Base-by-base conservation (phyloP, 2,113 vertebrate species). In the Pandion haliaetus region DNA sequence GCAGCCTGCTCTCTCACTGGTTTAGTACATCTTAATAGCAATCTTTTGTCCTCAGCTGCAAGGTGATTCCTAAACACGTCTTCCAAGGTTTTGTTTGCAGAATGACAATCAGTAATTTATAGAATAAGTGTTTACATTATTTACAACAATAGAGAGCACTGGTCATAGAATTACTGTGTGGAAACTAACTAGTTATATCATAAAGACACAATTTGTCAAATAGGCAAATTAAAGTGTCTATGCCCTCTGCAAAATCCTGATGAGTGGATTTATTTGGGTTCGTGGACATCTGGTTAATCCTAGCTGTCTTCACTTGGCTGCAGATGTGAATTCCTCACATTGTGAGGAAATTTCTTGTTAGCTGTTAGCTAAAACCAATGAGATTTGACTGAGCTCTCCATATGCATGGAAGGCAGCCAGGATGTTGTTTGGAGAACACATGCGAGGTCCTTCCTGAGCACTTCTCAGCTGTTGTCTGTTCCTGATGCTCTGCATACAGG, bases 201-300 rank as follows among this genome's bases (percentile, higher is more conserved):
- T 93, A 81, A 95, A 93, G 44, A 49, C 76, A 65, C 71, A 42
- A 45, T 88, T 93, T 82, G 40, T 95, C n/a, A 10, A 96, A 93
- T n/a, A 91, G 62, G 78, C 92, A 95, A 95, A 93, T 93, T 88
- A 88, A 81, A 96, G 63, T 55, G 61, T 79, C 88, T 81, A 23
- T 62, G 50, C 72, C 61, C 80, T 82, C 86, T 96, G 82, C 65
- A 96, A 97, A 93, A 96, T 95, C 88, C 95, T 3, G 40, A 72
- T 88, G 92, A 97, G 90, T 94, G 76, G 96, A 96, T 97, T 95
- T 97, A 93, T 94, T 97, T 90, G 88, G 19, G 90, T 88, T 94
- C 90, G 95, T 97, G 92, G 88, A 97, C 96, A 96, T 96, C 93
- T 97, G 96, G 50, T 92, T 95, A 97, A 96, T 97, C 96, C 94